Evolutionary conservation across 2,113 vertebrate genomes (phyloP).

Genomic region (Clupea harengus): DNA sequence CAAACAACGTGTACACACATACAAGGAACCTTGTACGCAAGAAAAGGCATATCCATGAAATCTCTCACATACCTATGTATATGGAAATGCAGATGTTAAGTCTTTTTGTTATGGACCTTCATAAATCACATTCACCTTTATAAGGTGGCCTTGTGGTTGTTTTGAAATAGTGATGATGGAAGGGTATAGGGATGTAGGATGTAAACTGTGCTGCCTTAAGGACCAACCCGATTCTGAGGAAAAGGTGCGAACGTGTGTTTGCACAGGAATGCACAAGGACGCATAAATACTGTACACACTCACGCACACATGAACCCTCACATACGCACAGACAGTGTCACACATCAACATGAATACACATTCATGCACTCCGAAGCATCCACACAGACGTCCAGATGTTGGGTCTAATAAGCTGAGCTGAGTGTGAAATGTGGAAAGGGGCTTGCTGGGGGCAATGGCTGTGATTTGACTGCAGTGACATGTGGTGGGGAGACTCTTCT

Average conservation of each 20-base stretch:
- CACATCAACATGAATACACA: neutral
- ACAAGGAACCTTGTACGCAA: neutral
- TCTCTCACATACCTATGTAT: neutral
- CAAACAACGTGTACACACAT: neutral
- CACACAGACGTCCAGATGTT: neutral
- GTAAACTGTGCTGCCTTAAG: neutral
- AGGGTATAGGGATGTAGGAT: no score
- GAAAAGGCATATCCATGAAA: conserved; percentile 10
- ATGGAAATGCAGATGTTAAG: no score
- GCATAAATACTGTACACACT: neutral
- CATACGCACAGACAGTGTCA: neutral
- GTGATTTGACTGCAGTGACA: neutral
- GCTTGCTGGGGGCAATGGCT: conserved; percentile 25
- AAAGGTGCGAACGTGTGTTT: neutral
- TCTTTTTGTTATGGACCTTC: neutral
- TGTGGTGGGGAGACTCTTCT: conserved; percentile 13
- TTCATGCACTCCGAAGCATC: neutral
- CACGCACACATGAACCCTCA: neutral
- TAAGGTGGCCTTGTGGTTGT: neutral
- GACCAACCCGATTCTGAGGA: neutral
- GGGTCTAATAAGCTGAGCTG: neutral
- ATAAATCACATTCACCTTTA: neutral
- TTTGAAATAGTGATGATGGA: neutral
- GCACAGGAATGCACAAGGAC: no score
- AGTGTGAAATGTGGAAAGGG: conserved; percentile 2